phyloP scores from a whole-genome alignment of 2,113 vertebrate genomes.

The Leptobrachium ailaonicum region DNA sequence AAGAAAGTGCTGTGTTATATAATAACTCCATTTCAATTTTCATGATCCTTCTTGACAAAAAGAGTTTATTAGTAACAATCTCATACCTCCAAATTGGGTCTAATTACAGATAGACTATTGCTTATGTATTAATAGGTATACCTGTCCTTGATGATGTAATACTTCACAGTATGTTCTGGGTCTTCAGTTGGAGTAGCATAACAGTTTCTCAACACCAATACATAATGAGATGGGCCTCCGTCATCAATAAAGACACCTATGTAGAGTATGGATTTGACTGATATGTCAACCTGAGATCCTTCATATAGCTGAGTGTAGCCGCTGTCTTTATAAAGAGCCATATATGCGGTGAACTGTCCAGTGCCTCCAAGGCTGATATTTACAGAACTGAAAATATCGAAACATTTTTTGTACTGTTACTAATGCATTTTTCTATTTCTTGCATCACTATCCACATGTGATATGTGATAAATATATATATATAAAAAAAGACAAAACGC shows the following conservation, averaged over 20 bases:
- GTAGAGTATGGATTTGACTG: conserved; percentile 53
- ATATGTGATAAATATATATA: too few species aligned
- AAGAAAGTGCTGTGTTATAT: too few species aligned
- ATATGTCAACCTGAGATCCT: conserved; percentile 47
- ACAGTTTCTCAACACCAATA: conserved; percentile 58
- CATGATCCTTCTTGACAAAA: too few species aligned
- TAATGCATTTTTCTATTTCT: too few species aligned
- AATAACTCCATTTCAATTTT: too few species aligned
- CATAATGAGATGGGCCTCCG: conserved; percentile 53
- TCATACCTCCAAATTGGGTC: too few species aligned
- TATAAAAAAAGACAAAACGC: too few species aligned
- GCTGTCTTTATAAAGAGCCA: conserved; percentile 57
- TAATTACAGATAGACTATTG: too few species aligned
- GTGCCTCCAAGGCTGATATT: conserved; percentile 57
- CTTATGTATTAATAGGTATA: not conserved
- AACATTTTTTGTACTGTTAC: too few species aligned
- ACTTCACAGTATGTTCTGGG: conserved; percentile 53
- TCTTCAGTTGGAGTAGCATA: conserved; percentile 56
- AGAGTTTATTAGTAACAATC: too few species aligned
- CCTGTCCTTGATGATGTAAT: conserved; percentile 62
- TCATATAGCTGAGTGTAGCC: conserved; percentile 54
- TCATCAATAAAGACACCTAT: conserved; percentile 54
- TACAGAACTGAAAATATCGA: conserved; percentile 38
- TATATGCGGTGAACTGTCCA: conserved; percentile 51
- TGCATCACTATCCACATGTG: too few species aligned